Evolutionary conservation across 2,797 vertebrate genomes (phyloP).

Genomic region (Phoxinus dragarum): DNA sequence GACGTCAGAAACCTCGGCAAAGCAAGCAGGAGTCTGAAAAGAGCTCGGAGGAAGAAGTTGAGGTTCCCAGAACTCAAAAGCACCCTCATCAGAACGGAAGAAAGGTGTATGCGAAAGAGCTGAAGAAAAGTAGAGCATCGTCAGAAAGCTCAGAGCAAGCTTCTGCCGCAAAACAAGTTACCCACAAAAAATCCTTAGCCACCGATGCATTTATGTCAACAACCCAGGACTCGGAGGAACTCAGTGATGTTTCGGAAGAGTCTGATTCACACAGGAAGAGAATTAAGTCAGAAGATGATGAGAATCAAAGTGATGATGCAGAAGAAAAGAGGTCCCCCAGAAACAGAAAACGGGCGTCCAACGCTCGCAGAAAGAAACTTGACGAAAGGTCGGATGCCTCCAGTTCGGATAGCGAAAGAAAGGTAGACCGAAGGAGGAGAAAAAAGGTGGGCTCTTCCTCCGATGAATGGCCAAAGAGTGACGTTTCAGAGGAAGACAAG

Average conservation of each 20-base stretch:
- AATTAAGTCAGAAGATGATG: constrained; percentile 62
- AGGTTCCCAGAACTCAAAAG: constrained; percentile 61
- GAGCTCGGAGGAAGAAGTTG: constrained; percentile 74
- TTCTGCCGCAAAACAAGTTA: constrained; percentile 67
- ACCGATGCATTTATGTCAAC: constrained; percentile 42
- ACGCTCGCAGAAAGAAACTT: not conserved
- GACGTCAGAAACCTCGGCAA: constrained; percentile 60
- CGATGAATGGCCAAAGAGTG: constrained; percentile 61
- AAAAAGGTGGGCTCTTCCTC: constrained; percentile 72
- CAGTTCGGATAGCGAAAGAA: constrained; percentile 64
- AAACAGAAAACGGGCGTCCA: constrained; percentile 53
- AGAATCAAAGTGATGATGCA: constrained; percentile 30
- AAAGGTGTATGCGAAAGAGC: constrained; percentile 64
- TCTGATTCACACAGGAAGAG: constrained; percentile 61
- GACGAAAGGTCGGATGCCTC: constrained; percentile 47
- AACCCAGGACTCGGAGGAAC: constrained; percentile 68
- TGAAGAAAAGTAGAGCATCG: constrained; percentile 67
- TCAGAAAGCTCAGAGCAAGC: constrained; percentile 74
- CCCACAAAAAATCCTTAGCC: constrained; percentile 59
- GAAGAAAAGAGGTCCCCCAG: constrained; percentile 54
- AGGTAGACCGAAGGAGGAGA: not conserved
- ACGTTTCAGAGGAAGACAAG: constrained; percentile 65
- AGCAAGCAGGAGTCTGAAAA: constrained; percentile 26
- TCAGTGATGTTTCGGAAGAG: constrained; percentile 67
- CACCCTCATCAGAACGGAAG: constrained; percentile 77